Conservation (phyloP, 2,888 invertebrate genomes). For the Mylabris sibirica region DNA sequence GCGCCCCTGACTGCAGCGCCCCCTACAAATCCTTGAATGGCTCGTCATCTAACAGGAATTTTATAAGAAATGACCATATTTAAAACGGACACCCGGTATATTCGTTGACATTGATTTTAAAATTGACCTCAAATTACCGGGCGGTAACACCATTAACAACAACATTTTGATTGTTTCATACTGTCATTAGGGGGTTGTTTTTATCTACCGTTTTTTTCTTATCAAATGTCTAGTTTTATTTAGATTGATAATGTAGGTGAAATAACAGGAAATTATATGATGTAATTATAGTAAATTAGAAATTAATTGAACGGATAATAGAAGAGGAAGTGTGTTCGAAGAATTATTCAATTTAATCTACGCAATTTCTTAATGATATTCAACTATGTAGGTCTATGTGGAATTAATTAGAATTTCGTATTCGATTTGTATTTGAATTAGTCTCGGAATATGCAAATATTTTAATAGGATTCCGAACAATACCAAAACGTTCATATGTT, state of each 20-base stretch:
- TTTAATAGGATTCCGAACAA: neutral
- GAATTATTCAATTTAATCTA: no score
- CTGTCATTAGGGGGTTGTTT: neutral
- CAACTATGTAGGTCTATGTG: no score
- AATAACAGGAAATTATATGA: neutral
- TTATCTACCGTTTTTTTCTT: neutral
- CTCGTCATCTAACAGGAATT: no score
- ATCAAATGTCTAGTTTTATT: neutral
- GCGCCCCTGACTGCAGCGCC: no score
- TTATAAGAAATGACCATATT: no score
- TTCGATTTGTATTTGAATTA: neutral
- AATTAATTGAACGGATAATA: no score
- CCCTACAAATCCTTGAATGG: no score
- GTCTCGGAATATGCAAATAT: neutral
- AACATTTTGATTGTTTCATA: neutral
- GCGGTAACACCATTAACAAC: neutral
- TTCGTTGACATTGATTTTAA: neutral
- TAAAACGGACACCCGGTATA: no score
- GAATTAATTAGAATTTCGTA: neutral
- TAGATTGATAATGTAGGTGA: neutral
- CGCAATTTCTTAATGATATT: no score
- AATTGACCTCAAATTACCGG: neutral
- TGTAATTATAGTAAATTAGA: no score
- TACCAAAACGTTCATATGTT: neutral
- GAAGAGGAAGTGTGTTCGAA: no score